Conservation (phyloP, 2,113 vertebrate genomes). For the Atherinomorus stipes region DNA sequence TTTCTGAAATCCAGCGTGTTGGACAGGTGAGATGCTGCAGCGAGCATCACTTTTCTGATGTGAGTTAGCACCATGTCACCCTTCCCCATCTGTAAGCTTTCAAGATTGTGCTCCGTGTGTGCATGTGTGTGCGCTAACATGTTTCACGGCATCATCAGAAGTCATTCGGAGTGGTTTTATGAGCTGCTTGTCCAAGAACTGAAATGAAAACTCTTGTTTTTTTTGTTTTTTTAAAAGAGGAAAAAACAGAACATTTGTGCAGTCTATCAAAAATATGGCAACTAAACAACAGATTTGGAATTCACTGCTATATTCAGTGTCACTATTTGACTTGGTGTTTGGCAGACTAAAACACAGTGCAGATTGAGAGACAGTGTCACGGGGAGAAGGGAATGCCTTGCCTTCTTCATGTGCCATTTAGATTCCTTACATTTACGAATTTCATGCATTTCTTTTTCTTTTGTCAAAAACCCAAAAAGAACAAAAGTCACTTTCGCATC, state of each 20-base stretch:
- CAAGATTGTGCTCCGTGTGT: constrained; percentile 37
- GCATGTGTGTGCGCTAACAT: neutral
- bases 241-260: constrained; percentile 72
- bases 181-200: constrained; percentile 37
- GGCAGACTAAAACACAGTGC: constrained; percentile 70
- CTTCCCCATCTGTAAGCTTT: constrained; percentile 83
- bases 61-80: constrained; percentile 82
- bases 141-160: constrained; percentile 37
- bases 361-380: constrained; percentile 78
- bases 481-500: constrained; percentile 21
- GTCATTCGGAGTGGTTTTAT: constrained; percentile 42
- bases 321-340: constrained; percentile 78
- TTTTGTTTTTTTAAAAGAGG: constrained; percentile 7
- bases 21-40: constrained; percentile 85
- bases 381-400: constrained; percentile 65
- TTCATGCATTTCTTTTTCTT: constrained; percentile 3
- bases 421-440: constrained; percentile 23
- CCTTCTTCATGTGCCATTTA: constrained; percentile 64
- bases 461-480: constrained; percentile 38
- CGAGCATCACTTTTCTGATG: constrained; percentile 80
- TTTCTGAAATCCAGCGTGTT: constrained; percentile 77
- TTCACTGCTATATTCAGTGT: constrained; percentile 77
- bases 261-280: constrained; percentile 70
- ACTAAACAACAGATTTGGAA: constrained; percentile 72
- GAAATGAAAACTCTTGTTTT: constrained; percentile 48